Evolutionary conservation across 30 jellyfish, hydroid and myxozoan species (phyloP).

Genomic region (Pseudorhiza aurosa): DNA sequence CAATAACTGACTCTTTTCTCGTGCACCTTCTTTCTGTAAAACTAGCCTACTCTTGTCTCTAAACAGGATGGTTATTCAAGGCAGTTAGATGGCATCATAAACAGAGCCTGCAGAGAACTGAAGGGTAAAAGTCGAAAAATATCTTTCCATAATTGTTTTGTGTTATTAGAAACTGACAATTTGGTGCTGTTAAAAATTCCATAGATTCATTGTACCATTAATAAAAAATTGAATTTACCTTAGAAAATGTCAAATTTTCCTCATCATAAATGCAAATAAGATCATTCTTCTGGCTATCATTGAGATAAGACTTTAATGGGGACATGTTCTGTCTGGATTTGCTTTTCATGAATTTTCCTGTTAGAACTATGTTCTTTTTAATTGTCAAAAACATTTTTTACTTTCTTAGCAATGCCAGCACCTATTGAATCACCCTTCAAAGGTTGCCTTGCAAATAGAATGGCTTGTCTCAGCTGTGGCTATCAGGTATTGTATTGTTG

Average conservation of each 20-base stretch:
- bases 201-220: too few species aligned
- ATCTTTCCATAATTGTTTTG: too few species aligned
- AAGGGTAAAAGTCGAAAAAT: not conserved
- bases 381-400: not conserved
- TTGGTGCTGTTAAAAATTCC: too few species aligned
- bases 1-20: too few species aligned
- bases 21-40: too few species aligned
- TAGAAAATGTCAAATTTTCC: too few species aligned
- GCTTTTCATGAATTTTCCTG: not conserved
- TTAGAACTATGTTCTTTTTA: not conserved
- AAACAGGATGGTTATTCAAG: not conserved
- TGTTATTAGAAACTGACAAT: too few species aligned
- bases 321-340: not conserved
- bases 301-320: too few species aligned
- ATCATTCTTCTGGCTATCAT: too few species aligned
- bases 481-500: conserved; percentile 74
- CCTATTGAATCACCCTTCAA: conserved; percentile 70
- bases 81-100: not conserved
- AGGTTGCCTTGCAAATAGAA: conserved; percentile 81
- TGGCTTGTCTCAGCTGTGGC: conserved; percentile 78
- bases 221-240: too few species aligned
- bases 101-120: conserved; percentile 35
- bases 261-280: too few species aligned
- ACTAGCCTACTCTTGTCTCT: not conserved
- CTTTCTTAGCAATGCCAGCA: conserved; percentile 5